These are phyloP conservation scores for Eupleurogrammus muticus DNA, from an alignment of 2,797 vertebrate species.

Conservation along the genomic window DNA sequence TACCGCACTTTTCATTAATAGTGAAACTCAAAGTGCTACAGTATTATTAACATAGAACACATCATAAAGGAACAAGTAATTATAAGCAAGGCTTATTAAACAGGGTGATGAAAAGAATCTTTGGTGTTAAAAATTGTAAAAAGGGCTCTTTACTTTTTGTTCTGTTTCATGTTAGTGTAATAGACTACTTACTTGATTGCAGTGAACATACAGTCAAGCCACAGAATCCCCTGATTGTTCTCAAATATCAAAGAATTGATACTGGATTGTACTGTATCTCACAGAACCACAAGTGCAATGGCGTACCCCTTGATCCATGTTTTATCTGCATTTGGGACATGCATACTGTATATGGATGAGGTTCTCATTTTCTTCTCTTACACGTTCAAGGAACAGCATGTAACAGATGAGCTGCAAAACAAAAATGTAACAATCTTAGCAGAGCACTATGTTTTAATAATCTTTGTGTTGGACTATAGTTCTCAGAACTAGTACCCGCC, in stretches of 20 bases:
- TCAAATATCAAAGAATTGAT: slow-evolving; percentile 38
- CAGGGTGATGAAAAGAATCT: slow-evolving; percentile 26
- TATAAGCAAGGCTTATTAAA: slow-evolving; percentile 22
- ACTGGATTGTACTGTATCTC: slow-evolving; percentile 59
- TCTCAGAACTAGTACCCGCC: slow-evolving; percentile 54
- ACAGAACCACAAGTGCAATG: slow-evolving; percentile 36
- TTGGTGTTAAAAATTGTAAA: slow-evolving; percentile 36
- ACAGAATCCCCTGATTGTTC: slow-evolving; percentile 30
- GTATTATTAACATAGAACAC: too few species aligned
- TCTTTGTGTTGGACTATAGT: slow-evolving; percentile 47
- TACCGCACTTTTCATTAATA: too few species aligned
- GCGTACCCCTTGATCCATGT: slow-evolving; percentile 33
- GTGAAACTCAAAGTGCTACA: too few species aligned
- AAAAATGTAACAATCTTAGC: slow-evolving; percentile 40
- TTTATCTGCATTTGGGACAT: slow-evolving; percentile 52
- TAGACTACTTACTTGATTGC: slow-evolving; percentile 23
- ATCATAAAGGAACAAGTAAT: too few species aligned
- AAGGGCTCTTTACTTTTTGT: slow-evolving; percentile 23
- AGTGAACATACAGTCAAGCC: slow-evolving; percentile 34
- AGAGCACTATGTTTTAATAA: slow-evolving; percentile 37
- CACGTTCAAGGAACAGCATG: slow-evolving; percentile 24
- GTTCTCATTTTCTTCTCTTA: slow-evolving; percentile 69
- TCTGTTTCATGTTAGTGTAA: slow-evolving; percentile 37
- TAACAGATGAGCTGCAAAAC: slow-evolving; percentile 45
- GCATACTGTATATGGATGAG: slow-evolving; percentile 54